Conservation (phyloP, 37 sponge, comb jelly and placozoan genomes). For the Oopsacas minuta region DNA sequence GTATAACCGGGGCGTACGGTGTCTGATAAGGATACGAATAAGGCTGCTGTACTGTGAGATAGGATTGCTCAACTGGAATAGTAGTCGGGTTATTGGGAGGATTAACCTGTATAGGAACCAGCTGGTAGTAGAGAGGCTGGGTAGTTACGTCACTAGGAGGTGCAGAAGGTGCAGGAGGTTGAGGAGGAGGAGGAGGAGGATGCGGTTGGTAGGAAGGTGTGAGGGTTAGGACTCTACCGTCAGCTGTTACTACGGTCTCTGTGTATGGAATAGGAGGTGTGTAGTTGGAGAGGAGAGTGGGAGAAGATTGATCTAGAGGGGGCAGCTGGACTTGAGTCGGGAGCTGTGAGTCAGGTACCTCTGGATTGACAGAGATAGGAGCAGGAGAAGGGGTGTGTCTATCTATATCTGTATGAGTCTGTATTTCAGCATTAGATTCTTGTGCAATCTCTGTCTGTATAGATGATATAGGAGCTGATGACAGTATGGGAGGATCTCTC, state of each 20-base stretch:
- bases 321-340: neutral
- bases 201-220: slow-evolving; percentile 2
- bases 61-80: neutral
- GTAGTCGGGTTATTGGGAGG: neutral
- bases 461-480: neutral
- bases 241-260: slow-evolving; percentile 2
- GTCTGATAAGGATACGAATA: neutral
- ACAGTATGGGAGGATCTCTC: neutral
- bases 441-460: neutral
- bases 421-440: neutral
- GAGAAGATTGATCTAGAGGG: neutral
- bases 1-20: neutral
- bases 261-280: neutral
- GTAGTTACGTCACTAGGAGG: neutral
- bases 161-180: neutral
- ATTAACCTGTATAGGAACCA: neutral
- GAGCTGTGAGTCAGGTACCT: neutral
- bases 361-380: neutral
- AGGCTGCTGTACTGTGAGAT: neutral
- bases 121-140: slow-evolving; percentile 17
- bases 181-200: neutral
- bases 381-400: too few species aligned
- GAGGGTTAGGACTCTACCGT: slow-evolving; percentile 6
- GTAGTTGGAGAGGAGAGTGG: neutral
- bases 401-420: too few species aligned